Conservation (phyloP, 2,888 invertebrate species). For the Neocrepidodera transversa region DNA sequence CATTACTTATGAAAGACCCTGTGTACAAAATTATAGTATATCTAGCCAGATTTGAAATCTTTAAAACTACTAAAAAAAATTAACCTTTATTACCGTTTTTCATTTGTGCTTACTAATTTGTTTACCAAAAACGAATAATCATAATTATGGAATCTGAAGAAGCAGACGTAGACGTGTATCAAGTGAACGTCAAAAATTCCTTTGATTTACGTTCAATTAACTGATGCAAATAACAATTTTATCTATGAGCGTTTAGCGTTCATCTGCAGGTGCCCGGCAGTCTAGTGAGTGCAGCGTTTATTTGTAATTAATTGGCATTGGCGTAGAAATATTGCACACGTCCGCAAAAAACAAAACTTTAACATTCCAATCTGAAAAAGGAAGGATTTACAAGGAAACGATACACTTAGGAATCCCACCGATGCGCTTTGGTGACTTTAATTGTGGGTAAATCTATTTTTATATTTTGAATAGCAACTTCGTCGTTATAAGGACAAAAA, state of each 20-base stretch:
- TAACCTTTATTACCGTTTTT: no score
- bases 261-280: slow-evolving; percentile 4
- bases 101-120: not conserved
- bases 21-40: no score
- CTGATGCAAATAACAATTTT: slow-evolving; percentile 4
- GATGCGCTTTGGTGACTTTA: slow-evolving; percentile 9
- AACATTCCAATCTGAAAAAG: slow-evolving; percentile 22
- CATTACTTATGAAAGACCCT: no score
- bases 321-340: slow-evolving; percentile 8
- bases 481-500: not conserved
- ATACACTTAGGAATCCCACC: slow-evolving; percentile 12
- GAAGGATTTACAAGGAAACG: slow-evolving; percentile 22
- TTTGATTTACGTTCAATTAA: slow-evolving; percentile 3
- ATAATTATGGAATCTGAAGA: not conserved
- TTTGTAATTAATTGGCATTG: slow-evolving; percentile 10
- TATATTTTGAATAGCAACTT: not conserved
- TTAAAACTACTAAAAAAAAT: no score
- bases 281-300: slow-evolving; percentile 1
- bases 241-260: slow-evolving; percentile 1
- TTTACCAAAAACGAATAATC: not conserved
- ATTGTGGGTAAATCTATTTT: slow-evolving; percentile 17
- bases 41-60: no score
- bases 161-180: not conserved
- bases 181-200: slow-evolving; percentile 4
- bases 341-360: slow-evolving; percentile 5